Percentiles rank a stretch among this genome's conserved stretches.
phyloP scores from a whole-genome alignment of 1,140 invertebrate species.

The Micrasema minimum region DNA sequence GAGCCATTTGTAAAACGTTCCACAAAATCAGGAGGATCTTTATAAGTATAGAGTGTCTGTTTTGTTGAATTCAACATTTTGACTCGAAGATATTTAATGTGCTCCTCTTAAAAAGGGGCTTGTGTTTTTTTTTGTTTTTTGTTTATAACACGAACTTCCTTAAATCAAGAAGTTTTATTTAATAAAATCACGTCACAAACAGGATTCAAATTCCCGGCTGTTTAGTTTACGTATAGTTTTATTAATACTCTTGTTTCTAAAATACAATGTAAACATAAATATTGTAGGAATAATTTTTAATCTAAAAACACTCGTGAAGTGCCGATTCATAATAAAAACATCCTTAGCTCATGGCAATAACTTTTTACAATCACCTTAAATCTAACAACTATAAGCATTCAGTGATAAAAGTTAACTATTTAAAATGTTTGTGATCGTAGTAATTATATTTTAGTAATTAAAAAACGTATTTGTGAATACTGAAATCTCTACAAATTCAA shows the following conservation, averaged over 20 bases:
- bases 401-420: constrained; percentile 40
- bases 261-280: constrained; percentile 40
- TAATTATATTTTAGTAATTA: constrained; percentile 33
- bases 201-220: background rate
- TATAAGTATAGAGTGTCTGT: background rate
- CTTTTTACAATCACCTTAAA: constrained; percentile 41
- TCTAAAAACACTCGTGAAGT: background rate
- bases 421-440: constrained; percentile 43
- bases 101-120: too few relatives aligned
- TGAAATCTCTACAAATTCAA: constrained; percentile 45
- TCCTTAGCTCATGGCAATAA: constrained; percentile 27
- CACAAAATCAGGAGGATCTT: constrained; percentile 1
- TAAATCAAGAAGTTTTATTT: too few relatives aligned
- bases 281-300: constrained; percentile 15
- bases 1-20: constrained; percentile 26
- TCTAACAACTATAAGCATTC: constrained; percentile 47
- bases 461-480: constrained; percentile 44
- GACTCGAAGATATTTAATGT: constrained; percentile 18
- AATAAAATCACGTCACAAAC: constrained; percentile 42
- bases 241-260: constrained; percentile 38
- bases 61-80: background rate
- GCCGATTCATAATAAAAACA: background rate
- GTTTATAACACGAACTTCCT: too few relatives aligned
- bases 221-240: constrained; percentile 39
- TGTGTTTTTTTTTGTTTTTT: too few relatives aligned